Conservation (phyloP, 2,797 vertebrate genomes). For the Schizothorax lantsangensis region DNA sequence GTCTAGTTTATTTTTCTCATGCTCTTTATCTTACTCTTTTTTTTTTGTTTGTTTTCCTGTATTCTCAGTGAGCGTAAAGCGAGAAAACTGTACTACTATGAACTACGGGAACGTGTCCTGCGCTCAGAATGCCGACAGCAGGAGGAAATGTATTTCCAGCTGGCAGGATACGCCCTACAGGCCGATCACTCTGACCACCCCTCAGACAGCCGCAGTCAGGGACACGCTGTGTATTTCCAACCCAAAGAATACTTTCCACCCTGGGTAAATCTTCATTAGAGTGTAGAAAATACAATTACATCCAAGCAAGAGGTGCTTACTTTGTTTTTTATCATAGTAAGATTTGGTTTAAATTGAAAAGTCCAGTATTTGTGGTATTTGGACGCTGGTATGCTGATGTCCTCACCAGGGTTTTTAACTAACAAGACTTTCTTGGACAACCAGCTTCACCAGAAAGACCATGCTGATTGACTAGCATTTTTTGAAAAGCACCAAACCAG, state of each 20-base stretch:
- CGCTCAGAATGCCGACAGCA: slow-evolving; percentile 86
- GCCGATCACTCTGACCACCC: slow-evolving; percentile 85
- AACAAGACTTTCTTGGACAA: background rate
- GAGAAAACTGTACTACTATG: slow-evolving; percentile 86
- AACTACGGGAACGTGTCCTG: slow-evolving; percentile 86
- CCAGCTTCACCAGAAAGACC: background rate
- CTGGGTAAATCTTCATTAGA: slow-evolving; percentile 77
- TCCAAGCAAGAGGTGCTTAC: background rate
- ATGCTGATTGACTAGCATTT: background rate
- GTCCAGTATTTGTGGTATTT: background rate
- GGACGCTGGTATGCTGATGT: background rate
- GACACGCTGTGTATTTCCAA: slow-evolving; percentile 83
- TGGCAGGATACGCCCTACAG: slow-evolving; percentile 89
- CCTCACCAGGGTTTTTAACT: background rate
- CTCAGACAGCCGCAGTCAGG: slow-evolving; percentile 64
- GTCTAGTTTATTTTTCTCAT: background rate
- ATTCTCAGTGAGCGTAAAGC: slow-evolving; percentile 79
- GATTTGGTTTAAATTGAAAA: background rate
- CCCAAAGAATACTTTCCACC: slow-evolving; percentile 90
- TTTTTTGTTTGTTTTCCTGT: slow-evolving; percentile 17
- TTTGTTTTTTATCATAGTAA: background rate
- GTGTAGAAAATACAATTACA: background rate
- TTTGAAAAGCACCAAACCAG: background rate
- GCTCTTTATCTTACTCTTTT: slow-evolving; percentile 39
- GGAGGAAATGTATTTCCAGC: slow-evolving; percentile 93